These are phyloP conservation scores for Volucella bombylans DNA, from an alignment of 2,888 invertebrate species.

Conservation along the genomic window DNA sequence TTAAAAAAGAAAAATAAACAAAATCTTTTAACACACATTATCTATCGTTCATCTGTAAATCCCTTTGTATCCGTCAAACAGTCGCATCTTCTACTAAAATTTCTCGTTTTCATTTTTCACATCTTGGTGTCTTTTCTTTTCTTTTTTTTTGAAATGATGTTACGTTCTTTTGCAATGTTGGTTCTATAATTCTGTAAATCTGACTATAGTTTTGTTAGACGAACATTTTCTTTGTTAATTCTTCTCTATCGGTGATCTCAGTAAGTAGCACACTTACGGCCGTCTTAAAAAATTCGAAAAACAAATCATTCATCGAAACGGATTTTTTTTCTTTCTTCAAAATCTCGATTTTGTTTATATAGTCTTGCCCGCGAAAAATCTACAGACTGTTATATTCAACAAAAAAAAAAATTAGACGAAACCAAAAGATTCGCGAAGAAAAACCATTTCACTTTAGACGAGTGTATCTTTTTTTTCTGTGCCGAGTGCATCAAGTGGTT, in stretches of 20 bases:
- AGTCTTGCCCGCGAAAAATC: constrained; percentile 41
- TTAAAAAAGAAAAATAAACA: constrained; percentile 35
- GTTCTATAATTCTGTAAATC: not conserved
- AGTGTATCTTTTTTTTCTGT: constrained; percentile 40
- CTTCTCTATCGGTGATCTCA: not conserved
- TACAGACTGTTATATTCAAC: not conserved
- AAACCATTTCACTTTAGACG: constrained; percentile 28
- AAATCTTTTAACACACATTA: constrained; percentile 6
- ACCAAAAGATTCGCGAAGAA: constrained; percentile 23
- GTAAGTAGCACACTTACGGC: not conserved
- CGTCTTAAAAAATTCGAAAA: not conserved
- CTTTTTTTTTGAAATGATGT: constrained; percentile 9
- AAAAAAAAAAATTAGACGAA: too few relatives aligned
- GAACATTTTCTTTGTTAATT: constrained; percentile 25
- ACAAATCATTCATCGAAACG: not conserved
- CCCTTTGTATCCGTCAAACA: constrained; percentile 9
- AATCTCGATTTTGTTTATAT: not conserved
- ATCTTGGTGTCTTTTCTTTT: constrained; percentile 6
- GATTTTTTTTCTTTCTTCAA: not conserved
- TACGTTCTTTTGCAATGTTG: not conserved
- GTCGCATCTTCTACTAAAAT: not conserved
- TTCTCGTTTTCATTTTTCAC: not conserved
- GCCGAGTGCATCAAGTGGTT: constrained; percentile 76
- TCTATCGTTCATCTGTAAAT: constrained; percentile 15
- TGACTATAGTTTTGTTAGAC: constrained; percentile 13